Conservation (phyloP, 2,797 vertebrate species). For the Prunella strophiata region DNA sequence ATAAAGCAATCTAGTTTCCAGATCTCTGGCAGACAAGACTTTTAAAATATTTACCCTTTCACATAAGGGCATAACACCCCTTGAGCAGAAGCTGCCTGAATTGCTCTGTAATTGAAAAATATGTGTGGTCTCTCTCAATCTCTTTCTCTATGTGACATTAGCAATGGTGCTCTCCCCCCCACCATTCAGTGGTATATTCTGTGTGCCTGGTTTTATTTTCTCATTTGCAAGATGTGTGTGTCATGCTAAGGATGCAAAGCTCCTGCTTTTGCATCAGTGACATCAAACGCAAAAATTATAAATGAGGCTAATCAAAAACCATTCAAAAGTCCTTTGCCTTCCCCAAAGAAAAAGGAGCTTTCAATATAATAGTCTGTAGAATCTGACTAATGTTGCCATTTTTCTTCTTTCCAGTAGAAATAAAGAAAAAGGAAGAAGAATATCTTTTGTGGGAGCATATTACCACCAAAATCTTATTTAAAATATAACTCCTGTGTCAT, state of each 20-base stretch:
- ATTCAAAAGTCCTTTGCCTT: constrained; percentile 10
- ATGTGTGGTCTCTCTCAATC: neutral
- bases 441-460: neutral
- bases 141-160: neutral
- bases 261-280: neutral
- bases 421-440: neutral
- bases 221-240: neutral
- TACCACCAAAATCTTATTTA: constrained; percentile 9
- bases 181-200: neutral
- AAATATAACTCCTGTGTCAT: neutral
- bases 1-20: neutral
- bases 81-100: neutral
- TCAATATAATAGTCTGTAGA: constrained; percentile 4
- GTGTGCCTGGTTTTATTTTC: neutral
- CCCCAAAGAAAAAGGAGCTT: neutral
- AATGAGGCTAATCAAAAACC: constrained; percentile 26
- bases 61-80: neutral
- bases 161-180: neutral
- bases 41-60: neutral
- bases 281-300: constrained; percentile 6
- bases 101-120: neutral
- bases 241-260: neutral
- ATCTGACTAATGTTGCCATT: constrained; percentile 19
- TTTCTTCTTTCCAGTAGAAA: neutral
- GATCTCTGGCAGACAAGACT: neutral